A percentile compares a stretch with the other conserved stretches of the same genome.
Evolutionary conservation across 2,888 invertebrate species (phyloP).

Genomic region (Drosophila nr. perissopoda): DNA sequence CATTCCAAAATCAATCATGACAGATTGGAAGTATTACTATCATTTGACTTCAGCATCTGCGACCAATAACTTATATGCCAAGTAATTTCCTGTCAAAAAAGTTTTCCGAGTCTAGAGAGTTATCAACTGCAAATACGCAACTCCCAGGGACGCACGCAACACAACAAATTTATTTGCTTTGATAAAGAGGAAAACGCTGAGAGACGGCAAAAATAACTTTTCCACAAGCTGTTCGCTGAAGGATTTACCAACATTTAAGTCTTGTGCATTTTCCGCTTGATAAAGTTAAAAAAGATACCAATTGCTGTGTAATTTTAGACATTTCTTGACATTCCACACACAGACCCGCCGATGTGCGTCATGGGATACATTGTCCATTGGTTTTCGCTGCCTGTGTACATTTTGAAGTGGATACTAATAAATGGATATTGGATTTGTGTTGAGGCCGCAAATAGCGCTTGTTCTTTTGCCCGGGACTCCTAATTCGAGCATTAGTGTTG

Average conservation of each 20-base stretch:
- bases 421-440: slow-evolving; percentile 73
- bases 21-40: neutral
- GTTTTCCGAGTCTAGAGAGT: slow-evolving; percentile 16
- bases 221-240: slow-evolving; percentile 23
- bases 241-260: slow-evolving; percentile 34
- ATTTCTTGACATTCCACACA: slow-evolving; percentile 38
- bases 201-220: slow-evolving; percentile 21
- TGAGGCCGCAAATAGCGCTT: slow-evolving; percentile 40
- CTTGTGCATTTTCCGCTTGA: slow-evolving; percentile 50
- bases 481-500: slow-evolving; percentile 64
- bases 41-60: slow-evolving; percentile 20
- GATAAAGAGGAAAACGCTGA: slow-evolving; percentile 42
- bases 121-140: slow-evolving; percentile 38
- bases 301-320: slow-evolving; percentile 72
- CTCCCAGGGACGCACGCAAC: slow-evolving; percentile 1
- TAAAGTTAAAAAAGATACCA: slow-evolving; percentile 65
- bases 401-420: slow-evolving; percentile 75
- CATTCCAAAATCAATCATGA: neutral
- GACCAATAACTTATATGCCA: slow-evolving; percentile 27
- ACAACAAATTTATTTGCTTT: slow-evolving; percentile 34
- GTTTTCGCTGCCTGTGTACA: slow-evolving; percentile 41
- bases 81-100: slow-evolving; percentile 40
- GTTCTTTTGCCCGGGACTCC: slow-evolving; percentile 37
- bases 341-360: slow-evolving; percentile 15
- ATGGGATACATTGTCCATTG: slow-evolving; percentile 26